Evolutionary conservation across 2,113 vertebrate species (phyloP), one percentile per base, ranked within the genome.

Genomic region (Perognathus longimembris): DNA sequence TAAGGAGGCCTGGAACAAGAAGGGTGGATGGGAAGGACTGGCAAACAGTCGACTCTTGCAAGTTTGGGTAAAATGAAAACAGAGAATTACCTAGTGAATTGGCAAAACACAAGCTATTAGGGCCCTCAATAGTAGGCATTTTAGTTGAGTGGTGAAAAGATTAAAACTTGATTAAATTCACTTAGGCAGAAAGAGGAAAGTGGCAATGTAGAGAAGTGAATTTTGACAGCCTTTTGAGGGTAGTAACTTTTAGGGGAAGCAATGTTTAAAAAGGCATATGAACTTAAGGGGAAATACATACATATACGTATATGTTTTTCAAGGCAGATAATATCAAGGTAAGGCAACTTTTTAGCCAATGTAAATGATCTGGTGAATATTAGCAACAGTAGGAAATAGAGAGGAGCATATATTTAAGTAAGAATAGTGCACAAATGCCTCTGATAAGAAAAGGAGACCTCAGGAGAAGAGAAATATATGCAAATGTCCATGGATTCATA

Each of bases 1-100:
- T 85, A 69, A 40, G 93, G 59, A 83, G 50, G n/a, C 30, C 79
- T 92, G 7, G 81, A 63, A 40, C 28, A 79, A 32, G n/a, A 94
- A 24, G 74, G 22, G 70, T 81, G 61, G 54, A 75, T 14, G 70
- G 54, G 21, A 84, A 30, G 10, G 24, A 83, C 7, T 14, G 32
- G 32, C 40, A 76, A 80, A 67, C 26, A 63, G 26, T 74, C 14
- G 69, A 57, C 14, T 67, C 30, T 74, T 95, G 28, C 24, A 85
- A 70, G 30, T 78, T 74, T 85, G 79, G 15, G 4, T 50, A 45
- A 94, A 92, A 63, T 73, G 11, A 92, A 95, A 70, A 59, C 15
- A 38, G 28, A 93, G 50, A 84, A 85, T 57, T 83, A 54, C 21
- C 73, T 80, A n/a, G 50, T 70, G n/a, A 3, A 26, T 95, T 73